Base-by-base conservation (phyloP, 1,140 invertebrate species). In the Lanistes nyassanus region DNA sequence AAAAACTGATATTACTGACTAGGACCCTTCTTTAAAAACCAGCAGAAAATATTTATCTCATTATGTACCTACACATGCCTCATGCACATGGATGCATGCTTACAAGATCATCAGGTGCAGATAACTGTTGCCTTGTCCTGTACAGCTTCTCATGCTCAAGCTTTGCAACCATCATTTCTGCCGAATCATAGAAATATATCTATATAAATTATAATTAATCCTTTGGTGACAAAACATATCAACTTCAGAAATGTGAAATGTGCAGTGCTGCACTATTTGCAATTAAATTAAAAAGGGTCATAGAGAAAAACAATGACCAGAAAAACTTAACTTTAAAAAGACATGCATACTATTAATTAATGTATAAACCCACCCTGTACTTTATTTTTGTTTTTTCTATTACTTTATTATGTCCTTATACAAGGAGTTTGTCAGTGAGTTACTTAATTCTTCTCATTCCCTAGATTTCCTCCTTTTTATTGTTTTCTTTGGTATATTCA, bases 81-180 rank as follows among this genome's bases (percentile, higher is more conserved):
- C 13, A 19, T 13, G 29, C 13, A 31, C 39, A 39, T 26, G 21
- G 39, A 60, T 16, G 9, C 16, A 39, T 16, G 23, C 51, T 42
- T 26, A 65, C 72, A 58, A 53, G 47, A 21, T 80, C 76, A 56
- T 75, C 69, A 31, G 79, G 51, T 42, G 74, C 75, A n/a, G 79
- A 75, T 7, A 80, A 64, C 19, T 68, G 79, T 31, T 76, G 37
- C 23, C 70, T 65, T 29, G 79, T 47, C 26, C 77, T 77, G 26
- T 76, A 73, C n/a, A 80, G 75, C 53, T 73, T 75, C 21, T 77
- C 76, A 36, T 77, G 60, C 73, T 77, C 76, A 47, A 80, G 68
- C 34, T 75, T 80, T 11, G 66, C 70, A 9, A 80, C 76, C 19
- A 76, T 76, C 64, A 58, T 75, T 66, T 80, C 78, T 80, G 58